A percentile compares a stretch with the other conserved stretches of the same genome.
These are phyloP conservation scores for Sebastes goodei DNA, from an alignment of 2,797 vertebrate genomes.

Conservation along the genomic window DNA sequence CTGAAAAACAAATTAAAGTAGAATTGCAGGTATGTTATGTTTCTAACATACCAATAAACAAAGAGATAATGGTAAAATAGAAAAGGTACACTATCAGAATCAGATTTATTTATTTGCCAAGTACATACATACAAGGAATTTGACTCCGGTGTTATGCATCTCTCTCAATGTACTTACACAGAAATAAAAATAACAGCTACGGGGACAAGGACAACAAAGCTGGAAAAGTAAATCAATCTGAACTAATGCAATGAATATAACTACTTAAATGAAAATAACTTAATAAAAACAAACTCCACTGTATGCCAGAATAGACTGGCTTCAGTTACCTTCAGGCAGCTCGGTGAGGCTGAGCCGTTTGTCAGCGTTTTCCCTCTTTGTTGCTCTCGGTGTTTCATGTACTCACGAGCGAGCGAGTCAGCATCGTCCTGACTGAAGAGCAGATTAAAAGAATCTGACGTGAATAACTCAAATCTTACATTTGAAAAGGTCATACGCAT, in stretches of 20 bases:
- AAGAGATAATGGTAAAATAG: not conserved
- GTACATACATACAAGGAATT: too few relatives aligned
- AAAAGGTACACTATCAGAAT: not conserved
- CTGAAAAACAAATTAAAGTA: slow-evolving; percentile 51
- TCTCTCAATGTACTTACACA: too few relatives aligned
- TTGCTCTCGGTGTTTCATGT: slow-evolving; percentile 74
- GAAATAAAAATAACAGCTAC: too few relatives aligned
- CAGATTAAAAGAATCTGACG: not conserved
- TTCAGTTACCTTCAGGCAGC: slow-evolving; percentile 83
- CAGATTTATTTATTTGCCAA: too few relatives aligned
- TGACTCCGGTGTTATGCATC: too few relatives aligned
- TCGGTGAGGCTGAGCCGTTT: slow-evolving; percentile 50
- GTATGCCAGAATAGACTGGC: not conserved
- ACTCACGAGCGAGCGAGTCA: slow-evolving; percentile 82
- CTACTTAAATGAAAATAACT: not conserved
- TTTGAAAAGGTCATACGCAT: not conserved
- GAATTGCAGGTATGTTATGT: not conserved
- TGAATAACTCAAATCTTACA: not conserved
- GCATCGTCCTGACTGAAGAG: slow-evolving; percentile 86
- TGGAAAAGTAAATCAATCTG: not conserved
- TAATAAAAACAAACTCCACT: not conserved
- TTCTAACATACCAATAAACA: not conserved
- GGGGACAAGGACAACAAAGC: too few relatives aligned
- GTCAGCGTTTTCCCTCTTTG: slow-evolving; percentile 62
- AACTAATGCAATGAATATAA: not conserved